phyloP scores from a whole-genome alignment of 2,113 vertebrate species.

The Cathartes aura region DNA sequence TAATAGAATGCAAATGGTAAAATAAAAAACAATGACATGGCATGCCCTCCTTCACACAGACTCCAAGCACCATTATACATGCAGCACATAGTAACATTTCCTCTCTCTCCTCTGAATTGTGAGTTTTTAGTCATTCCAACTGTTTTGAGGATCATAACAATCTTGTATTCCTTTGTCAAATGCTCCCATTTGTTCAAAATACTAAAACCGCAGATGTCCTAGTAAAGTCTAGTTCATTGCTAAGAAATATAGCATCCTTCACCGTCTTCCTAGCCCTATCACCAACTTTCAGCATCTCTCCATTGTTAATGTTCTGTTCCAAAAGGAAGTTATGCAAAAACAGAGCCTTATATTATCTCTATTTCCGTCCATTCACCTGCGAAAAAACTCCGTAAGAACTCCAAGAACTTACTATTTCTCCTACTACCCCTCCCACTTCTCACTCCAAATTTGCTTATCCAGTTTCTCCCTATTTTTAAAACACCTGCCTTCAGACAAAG shows the following conservation, averaged over 20 bases:
- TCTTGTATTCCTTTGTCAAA: not conserved
- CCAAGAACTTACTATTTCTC: not conserved
- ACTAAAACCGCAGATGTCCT: not conserved
- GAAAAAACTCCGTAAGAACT: not conserved
- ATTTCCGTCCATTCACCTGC: not conserved
- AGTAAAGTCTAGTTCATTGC: not conserved
- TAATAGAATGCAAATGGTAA: not conserved
- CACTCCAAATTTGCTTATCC: not conserved
- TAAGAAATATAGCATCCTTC: not conserved
- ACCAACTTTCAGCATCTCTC: not conserved
- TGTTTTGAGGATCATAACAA: not conserved
- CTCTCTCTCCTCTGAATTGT: not conserved
- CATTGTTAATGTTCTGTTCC: not conserved
- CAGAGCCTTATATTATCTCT: not conserved
- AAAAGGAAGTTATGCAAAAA: not conserved
- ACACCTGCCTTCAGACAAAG: not conserved
- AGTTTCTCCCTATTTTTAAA: not conserved
- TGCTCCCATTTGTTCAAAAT: not conserved
- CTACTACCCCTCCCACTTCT: not conserved
- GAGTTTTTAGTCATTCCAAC: not conserved
- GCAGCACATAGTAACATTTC: not conserved
- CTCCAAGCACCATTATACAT: not conserved
- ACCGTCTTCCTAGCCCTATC: not conserved
- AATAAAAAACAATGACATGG: not conserved
- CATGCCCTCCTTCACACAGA: not conserved